phyloP scores from a whole-genome alignment of 2,888 invertebrate genomes.

The Euzophera pinguis region DNA sequence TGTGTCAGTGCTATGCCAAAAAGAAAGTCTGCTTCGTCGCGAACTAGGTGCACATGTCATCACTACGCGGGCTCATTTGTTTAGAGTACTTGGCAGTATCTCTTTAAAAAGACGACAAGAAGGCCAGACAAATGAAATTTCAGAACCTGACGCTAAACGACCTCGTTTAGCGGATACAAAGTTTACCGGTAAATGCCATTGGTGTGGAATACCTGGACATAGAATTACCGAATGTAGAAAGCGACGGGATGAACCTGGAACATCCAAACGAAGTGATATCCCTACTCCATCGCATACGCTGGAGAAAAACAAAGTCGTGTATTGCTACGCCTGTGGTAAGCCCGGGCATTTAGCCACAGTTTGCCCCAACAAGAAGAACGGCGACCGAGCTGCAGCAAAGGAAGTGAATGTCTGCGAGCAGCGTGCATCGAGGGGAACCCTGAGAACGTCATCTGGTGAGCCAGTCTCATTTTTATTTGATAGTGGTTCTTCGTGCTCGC shows the following conservation, averaged over 20 bases:
- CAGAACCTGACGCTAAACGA: not conserved
- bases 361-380: not conserved
- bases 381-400: slow-evolving; percentile 6
- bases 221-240: slow-evolving; percentile 12
- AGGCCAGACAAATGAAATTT: not conserved
- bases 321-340: not conserved
- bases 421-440: too few relatives aligned
- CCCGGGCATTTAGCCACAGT: too few relatives aligned
- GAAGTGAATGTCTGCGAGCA: slow-evolving; percentile 16
- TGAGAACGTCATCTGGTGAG: too few relatives aligned
- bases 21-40: slow-evolving; percentile 13
- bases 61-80: slow-evolving; percentile 22
- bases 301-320: not conserved
- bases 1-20: not conserved
- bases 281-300: not conserved
- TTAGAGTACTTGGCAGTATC: slow-evolving; percentile 18
- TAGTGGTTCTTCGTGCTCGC: too few relatives aligned
- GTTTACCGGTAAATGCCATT: slow-evolving; percentile 18
- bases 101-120: slow-evolving; percentile 18
- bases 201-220: slow-evolving; percentile 17
- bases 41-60: slow-evolving; percentile 16
- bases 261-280: not conserved
- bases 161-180: slow-evolving; percentile 1
- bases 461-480: too few relatives aligned
- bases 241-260: slow-evolving; percentile 2